Percentiles rank a stretch among this genome's conserved stretches.
These are phyloP conservation scores for Lampris megalopsis DNA, from an alignment of 2,113 vertebrate genomes.

Conservation along the genomic window DNA sequence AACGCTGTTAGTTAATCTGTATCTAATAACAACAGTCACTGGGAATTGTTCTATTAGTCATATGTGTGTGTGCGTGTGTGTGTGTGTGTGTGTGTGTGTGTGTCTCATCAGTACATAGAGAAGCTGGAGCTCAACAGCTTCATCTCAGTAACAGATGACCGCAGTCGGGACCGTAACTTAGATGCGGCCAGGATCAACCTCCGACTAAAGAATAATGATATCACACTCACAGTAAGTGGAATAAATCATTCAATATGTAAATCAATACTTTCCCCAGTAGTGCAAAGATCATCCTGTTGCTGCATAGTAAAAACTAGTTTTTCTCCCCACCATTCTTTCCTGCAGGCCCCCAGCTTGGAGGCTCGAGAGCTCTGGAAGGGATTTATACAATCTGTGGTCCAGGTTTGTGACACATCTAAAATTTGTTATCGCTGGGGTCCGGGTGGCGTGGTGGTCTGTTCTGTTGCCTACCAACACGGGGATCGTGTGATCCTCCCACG, in stretches of 20 bases:
- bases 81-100: constrained; percentile 15
- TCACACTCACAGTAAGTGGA: constrained; percentile 82
- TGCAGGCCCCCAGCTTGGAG: constrained; percentile 83
- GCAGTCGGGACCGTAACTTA: constrained; percentile 57
- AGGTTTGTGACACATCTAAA: constrained; percentile 72
- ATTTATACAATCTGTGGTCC: constrained; percentile 81
- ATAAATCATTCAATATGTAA: neutral
- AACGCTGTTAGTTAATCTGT: neutral
- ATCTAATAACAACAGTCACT: neutral
- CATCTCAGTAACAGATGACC: constrained; percentile 78
- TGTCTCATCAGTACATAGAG: constrained; percentile 81
- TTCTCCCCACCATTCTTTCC: neutral
- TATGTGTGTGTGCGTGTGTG: neutral
- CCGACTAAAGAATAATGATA: constrained; percentile 59
- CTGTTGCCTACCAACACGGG: no score
- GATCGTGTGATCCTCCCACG: no score
- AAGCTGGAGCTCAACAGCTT: constrained; percentile 80
- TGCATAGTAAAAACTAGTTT: neutral
- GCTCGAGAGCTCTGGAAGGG: constrained; percentile 88
- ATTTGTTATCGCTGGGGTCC: neutral
- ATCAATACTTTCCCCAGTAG: neutral
- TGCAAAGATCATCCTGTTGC: neutral
- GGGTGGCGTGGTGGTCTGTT: no score
- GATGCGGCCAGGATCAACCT: constrained; percentile 71
- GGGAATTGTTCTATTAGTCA: neutral